Evolutionary conservation across 1,140 invertebrate genomes (phyloP), one percentile per base, ranked within the genome.

Genomic region (Diploscapter pachys): DNA sequence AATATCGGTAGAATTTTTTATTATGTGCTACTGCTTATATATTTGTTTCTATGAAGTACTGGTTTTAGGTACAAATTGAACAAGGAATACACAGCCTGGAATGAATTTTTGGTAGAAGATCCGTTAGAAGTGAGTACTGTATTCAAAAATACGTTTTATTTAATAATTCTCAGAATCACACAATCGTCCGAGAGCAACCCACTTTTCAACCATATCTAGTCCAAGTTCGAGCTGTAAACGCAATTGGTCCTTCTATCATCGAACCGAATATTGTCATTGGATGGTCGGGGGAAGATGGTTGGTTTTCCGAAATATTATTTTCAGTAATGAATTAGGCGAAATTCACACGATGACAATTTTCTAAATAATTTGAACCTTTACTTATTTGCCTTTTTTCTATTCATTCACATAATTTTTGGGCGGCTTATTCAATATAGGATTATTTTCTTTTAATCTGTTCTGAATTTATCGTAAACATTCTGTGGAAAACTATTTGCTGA

Each of bases 221-320:
- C 69, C 94, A 94, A 89, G 93, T 99, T 0, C 90, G 92, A 57
- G 94, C 95, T 0, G 91, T 93, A 59, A 99, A 99, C 87, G 90
- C 91, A 72, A 90, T 90, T 71, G 96, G 96, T 48, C 92, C 93
- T 84, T 92, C 93, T 3, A 92, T 92, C 85, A 91, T 92, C 4
- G 89, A 91, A 1, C 91, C 93, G 0, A 88, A 90, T 48, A 92
- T 93, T 87, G 89, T 93, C 2, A 89, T 90, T 71, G 96, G 96
- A 6, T 96, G 91, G 87, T 98, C 96, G 0, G 96, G 96, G 64
- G 95, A 99, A 88, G 93, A 95, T 88, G 89, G 91, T 89, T 85
- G 85, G 85, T 86, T 69, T 4, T 61, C 55, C 31, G 31, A 31
- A 31, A 31, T 31, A 31, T 31, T 31, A 31, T 31, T 31, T 31